Conservation (phyloP, 2,888 invertebrate genomes). For the Phrixothrix hirtus region DNA sequence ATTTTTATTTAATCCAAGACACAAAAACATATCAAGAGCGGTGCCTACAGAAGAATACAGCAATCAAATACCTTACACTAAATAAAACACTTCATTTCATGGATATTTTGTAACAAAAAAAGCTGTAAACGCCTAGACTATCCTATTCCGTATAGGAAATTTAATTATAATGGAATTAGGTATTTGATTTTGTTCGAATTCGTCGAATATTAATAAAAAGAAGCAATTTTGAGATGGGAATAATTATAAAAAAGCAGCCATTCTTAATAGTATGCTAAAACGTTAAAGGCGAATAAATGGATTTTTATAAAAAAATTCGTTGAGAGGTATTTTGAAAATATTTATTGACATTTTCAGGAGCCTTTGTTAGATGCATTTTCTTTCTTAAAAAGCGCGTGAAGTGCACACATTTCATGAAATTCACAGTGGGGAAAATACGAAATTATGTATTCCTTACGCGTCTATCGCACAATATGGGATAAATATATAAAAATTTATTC, state of each 20-base stretch:
- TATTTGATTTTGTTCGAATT: slow-evolving; percentile 38
- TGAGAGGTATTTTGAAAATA: background rate
- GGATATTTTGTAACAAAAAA: slow-evolving; percentile 50
- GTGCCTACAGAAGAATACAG: slow-evolving; percentile 43
- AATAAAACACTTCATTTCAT: slow-evolving; percentile 54
- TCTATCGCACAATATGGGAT: slow-evolving; percentile 5
- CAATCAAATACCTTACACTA: slow-evolving; percentile 43
- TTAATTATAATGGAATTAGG: slow-evolving; percentile 46
- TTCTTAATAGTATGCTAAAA: background rate
- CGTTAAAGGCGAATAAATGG: background rate
- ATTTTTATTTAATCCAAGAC: slow-evolving; percentile 45
- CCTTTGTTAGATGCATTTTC: slow-evolving; percentile 5
- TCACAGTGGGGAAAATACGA: background rate
- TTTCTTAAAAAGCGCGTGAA: slow-evolving; percentile 7
- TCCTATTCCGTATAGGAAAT: slow-evolving; percentile 44
- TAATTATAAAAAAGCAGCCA: background rate
- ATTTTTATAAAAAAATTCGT: background rate
- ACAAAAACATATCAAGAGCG: slow-evolving; percentile 45
- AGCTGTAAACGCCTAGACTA: slow-evolving; percentile 41
- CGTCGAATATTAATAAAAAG: background rate
- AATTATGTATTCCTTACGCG: slow-evolving; percentile 6
- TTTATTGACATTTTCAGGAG: slow-evolving; percentile 5
- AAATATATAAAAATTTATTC: slow-evolving; percentile 9
- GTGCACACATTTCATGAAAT: slow-evolving; percentile 6
- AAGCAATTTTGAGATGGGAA: background rate